Evolutionary conservation across 2,888 invertebrate species (phyloP).

Genomic region (Stenotaenia linearis): DNA sequence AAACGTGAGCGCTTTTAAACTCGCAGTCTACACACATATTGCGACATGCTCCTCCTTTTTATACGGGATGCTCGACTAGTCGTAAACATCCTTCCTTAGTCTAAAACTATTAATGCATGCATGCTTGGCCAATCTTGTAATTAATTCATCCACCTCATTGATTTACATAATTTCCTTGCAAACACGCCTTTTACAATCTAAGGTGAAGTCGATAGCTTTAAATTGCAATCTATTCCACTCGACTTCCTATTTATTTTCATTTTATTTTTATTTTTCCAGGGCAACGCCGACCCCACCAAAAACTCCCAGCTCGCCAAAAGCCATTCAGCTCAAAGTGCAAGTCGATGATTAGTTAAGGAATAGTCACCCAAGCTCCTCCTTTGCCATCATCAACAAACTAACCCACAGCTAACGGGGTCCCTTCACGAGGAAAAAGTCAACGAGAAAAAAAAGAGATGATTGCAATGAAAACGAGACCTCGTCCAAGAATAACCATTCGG

Average conservation of each 20-base stretch:
- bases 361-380: background rate
- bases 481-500: background rate
- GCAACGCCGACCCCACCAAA: background rate
- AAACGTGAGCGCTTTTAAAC: background rate
- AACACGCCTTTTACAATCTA: background rate
- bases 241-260: background rate
- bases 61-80: background rate
- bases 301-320: background rate
- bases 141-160: constrained; percentile 17
- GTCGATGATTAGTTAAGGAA: background rate
- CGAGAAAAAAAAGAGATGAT: background rate
- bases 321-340: background rate
- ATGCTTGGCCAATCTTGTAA: constrained; percentile 19
- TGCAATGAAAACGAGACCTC: background rate
- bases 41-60: background rate
- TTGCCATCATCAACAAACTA: background rate
- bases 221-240: background rate
- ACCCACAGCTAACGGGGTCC: background rate
- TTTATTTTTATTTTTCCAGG: background rate
- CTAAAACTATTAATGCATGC: background rate
- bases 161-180: background rate
- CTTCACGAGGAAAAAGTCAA: background rate
- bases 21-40: background rate
- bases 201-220: background rate
- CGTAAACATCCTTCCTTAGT: background rate